Evolutionary conservation across 2,888 invertebrate genomes (phyloP).

Genomic region (Drosophila rellima): DNA sequence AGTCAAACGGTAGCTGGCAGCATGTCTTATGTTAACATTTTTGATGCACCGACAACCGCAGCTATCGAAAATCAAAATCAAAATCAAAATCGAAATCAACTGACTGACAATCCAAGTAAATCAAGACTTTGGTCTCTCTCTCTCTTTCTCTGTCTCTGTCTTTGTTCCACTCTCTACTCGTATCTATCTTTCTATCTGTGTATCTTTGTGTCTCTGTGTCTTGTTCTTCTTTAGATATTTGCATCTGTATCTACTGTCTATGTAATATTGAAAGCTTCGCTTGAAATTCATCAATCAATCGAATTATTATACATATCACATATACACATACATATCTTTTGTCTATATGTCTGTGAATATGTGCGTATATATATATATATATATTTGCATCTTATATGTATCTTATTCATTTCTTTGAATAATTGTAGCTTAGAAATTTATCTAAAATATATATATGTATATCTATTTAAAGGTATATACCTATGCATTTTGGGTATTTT

Average conservation of each 20-base stretch:
- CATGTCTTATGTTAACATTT: conserved; percentile 48
- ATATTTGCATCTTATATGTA: background rate
- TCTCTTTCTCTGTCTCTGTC: background rate
- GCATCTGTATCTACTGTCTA: conserved; percentile 11
- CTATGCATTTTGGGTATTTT: too few species aligned
- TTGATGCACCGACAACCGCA: conserved; percentile 68
- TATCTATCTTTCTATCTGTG: background rate
- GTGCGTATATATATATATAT: too few species aligned
- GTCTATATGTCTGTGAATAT: background rate
- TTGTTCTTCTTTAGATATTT: conserved; percentile 1
- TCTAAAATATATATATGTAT: background rate
- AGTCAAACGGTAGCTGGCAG: conserved; percentile 43
- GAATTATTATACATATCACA: background rate
- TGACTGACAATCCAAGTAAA: conserved; percentile 43
- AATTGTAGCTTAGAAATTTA: background rate
- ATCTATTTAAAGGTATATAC: too few species aligned
- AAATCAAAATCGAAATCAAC: conserved; percentile 4
- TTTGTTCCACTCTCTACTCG: background rate
- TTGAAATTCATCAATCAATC: conserved; percentile 2
- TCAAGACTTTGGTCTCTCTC: conserved; percentile 40
- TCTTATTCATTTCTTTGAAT: background rate
- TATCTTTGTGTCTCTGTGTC: background rate
- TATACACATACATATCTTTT: background rate
- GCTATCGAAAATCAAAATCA: conserved; percentile 29
- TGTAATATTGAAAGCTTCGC: background rate